Evolutionary conservation across 1,140 invertebrate genomes (phyloP).

Genomic region (Meloidogyne floridensis): DNA sequence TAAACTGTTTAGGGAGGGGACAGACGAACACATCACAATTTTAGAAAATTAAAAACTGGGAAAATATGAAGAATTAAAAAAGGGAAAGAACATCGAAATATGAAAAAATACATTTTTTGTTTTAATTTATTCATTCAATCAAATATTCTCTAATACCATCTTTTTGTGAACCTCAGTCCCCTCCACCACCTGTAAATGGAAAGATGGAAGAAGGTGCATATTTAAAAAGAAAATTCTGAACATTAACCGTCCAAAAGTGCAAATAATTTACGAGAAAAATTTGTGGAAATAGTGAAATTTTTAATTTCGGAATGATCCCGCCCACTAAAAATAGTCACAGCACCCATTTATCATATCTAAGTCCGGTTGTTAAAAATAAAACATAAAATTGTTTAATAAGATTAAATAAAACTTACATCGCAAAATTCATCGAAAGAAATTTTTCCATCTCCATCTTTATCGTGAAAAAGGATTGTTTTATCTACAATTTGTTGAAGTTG

Average conservation of each 20-base stretch:
- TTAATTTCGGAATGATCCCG: neutral
- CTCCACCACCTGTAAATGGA: slow-evolving; percentile 58
- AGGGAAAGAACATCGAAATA: slow-evolving; percentile 20
- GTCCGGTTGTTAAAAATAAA: neutral
- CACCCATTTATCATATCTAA: neutral
- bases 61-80: slow-evolving; percentile 30
- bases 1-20: neutral
- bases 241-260: slow-evolving; percentile 6
- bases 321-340: neutral
- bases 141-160: slow-evolving; percentile 66
- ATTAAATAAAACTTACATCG: slow-evolving; percentile 58
- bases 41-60: neutral
- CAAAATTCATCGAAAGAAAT: slow-evolving; percentile 67
- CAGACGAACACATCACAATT: slow-evolving; percentile 8
- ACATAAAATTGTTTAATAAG: neutral
- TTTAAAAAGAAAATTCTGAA: neutral
- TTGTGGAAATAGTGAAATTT: slow-evolving; percentile 6
- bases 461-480: slow-evolving; percentile 67
- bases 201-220: neutral
- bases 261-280: neutral
- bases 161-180: slow-evolving; percentile 65
- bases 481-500: slow-evolving; percentile 67
- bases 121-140: slow-evolving; percentile 10
- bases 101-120: slow-evolving; percentile 31
- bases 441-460: slow-evolving; percentile 67